Base-by-base conservation (phyloP, 2,888 invertebrate species). In the Endomychus coccineus region DNA sequence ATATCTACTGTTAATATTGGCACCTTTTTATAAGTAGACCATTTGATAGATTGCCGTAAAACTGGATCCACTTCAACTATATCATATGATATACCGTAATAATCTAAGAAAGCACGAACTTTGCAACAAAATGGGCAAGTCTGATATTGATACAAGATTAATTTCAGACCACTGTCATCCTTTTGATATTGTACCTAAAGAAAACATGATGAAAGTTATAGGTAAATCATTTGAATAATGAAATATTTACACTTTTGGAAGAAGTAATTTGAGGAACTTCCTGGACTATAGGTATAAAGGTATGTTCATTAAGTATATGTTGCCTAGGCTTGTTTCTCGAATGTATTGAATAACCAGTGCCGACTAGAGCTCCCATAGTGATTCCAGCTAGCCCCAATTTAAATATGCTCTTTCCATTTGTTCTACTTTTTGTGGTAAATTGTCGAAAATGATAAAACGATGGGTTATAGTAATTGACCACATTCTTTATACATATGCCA, bases 71-170 rank as follows among this genome's bases (percentile, higher is more conserved):
- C 97, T 71, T 98, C 97, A 2, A 98, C 85, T 4, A 98, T 77
- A 51, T 97, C 85, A 62, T 98, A 98, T 1, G 89, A 87, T 37
- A 97, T 77, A 1, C 96, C 95, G 62, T 84, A 79, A 52, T 83
- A 91, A 65, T 98, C 96, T 7, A 98, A 70, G 62, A 84, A 88
- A 0, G 90, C 83, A 40, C 95, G 74, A 11, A 84, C 84, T 72
- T 96, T 97, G 60, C 94, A 95, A 66, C 96, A 96, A 65, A 96
- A 97, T 1, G 97, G 97, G 58, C 97, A 98, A 0, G 94, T 94
- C 55, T 94, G 87, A 61, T 94, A 98, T 70, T 98, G 98, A 60
- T 88, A 98, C 11, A 98, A 70, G 0, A 88, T 83, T 27, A 98
- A 66, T 50, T 90, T 81, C 38, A 92, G 67, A 15, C 81, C 80